Base-by-base conservation (phyloP, 2,888 invertebrate species). In the Andrena flavipes region DNA sequence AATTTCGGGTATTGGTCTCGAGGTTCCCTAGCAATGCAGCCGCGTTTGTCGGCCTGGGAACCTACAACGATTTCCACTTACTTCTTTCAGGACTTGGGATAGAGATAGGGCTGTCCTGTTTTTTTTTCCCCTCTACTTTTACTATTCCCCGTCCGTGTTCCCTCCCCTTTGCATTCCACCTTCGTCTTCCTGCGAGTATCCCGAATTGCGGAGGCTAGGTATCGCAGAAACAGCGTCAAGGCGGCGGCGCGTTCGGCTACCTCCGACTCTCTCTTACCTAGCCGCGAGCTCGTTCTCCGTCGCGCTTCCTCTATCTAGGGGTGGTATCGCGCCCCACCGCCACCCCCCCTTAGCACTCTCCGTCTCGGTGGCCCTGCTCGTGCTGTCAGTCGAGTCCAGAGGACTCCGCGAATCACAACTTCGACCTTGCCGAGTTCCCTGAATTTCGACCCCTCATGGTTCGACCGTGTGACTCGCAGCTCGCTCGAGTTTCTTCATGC, bases 61-160 rank as follows among this genome's bases (percentile, higher is more conserved):
- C 86, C 88, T 91, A 92, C 92, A 92, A 76, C 89, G 90, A 91
- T 92, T 92, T 90, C 89, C 90, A 92, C 92, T 92, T 92, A 92
- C 87, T 89, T 88, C 84, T 79, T 82, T 79, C 78, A 82, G 72
- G 80, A 87, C 82, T 87, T 86, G 59, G 87, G 64, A 79, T 77
- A 76, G 81, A 87, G 79, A 86, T 71, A 76, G 74, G 80, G 56
- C 72, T 70, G 72, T 63, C 67, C 56, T 77, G 65, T 60, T 76
- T 76, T 76, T 76, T 75, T 42, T 71, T 54, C 59, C 80, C 62
- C 63, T 74, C 71, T 79, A 49, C 72, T 49, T 64, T 65, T 67
- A 72, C 72, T 67, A 67, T 42, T 13, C 59, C 56, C 51, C 48
- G n/a, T 62, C 29, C 63, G 80, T 26, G 62, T 49, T 72, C 78